phyloP scores from a whole-genome alignment of 2,888 invertebrate genomes.

The Tipula vernalis region DNA sequence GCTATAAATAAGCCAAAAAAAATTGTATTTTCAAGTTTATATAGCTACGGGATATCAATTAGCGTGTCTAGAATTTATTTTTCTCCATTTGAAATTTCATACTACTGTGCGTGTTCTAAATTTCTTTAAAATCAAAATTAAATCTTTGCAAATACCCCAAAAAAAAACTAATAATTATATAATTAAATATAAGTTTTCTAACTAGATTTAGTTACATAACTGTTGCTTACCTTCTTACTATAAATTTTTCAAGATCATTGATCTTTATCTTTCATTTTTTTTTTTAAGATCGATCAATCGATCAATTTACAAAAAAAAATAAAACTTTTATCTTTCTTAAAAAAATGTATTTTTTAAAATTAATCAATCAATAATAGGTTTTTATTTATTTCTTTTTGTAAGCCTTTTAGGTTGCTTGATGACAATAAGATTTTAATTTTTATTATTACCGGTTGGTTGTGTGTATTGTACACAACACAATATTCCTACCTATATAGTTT shows the following conservation, averaged over 20 bases:
- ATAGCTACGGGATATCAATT: neutral
- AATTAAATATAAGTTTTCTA: neutral
- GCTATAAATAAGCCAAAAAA: neutral
- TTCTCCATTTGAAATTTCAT: neutral
- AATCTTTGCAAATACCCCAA: neutral
- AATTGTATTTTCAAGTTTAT: neutral
- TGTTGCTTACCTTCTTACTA: constrained; percentile 4
- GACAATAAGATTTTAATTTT: constrained; percentile 4
- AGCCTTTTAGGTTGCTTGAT: neutral
- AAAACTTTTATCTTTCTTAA: neutral
- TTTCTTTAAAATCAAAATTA: neutral
- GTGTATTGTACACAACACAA: neutral
- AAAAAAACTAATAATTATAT: neutral
- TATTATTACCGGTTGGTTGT: neutral
- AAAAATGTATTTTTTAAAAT: neutral
- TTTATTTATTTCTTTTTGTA: neutral
- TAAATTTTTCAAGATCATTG: neutral
- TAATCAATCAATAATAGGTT: neutral
- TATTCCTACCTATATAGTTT: neutral
- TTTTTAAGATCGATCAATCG: neutral
- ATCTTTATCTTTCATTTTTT: neutral
- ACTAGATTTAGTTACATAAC: neutral
- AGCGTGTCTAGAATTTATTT: neutral
- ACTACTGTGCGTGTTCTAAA: neutral
- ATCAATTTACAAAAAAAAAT: neutral